Conservation (phyloP, 2,888 invertebrate genomes). For the Lasioglossum malachurum region DNA sequence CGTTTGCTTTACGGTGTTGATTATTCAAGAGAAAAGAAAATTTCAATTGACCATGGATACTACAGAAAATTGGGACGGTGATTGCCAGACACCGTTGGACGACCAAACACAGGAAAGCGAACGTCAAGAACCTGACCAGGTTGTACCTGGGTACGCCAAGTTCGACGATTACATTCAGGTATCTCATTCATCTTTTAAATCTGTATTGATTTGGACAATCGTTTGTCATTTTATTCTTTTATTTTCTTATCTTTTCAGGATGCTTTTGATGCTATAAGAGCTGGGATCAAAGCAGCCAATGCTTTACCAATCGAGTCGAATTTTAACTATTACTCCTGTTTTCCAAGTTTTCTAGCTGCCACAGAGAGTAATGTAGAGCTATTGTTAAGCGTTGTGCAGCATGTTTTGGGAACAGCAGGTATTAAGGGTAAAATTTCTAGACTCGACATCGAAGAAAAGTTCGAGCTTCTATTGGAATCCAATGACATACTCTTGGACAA, state of each 20-base stretch:
- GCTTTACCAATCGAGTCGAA: slow-evolving; percentile 90
- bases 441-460: slow-evolving; percentile 88
- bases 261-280: slow-evolving; percentile 88
- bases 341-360: slow-evolving; percentile 90
- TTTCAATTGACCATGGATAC: slow-evolving; percentile 41
- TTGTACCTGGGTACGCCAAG: slow-evolving; percentile 79
- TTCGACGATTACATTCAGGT: slow-evolving; percentile 84
- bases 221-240: neutral
- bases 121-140: neutral
- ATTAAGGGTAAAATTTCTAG: slow-evolving; percentile 87
- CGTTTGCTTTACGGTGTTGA: neutral
- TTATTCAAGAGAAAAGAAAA: neutral
- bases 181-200: slow-evolving; percentile 19
- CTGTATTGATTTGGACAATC: neutral
- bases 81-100: slow-evolving; percentile 5
- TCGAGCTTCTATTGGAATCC: slow-evolving; percentile 92
- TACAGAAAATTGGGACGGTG: slow-evolving; percentile 37
- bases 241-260: slow-evolving; percentile 85
- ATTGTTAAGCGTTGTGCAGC: slow-evolving; percentile 87
- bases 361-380: slow-evolving; percentile 88
- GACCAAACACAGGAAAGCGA: slow-evolving; percentile 1
- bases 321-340: slow-evolving; percentile 91
- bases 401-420: slow-evolving; percentile 86
- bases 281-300: slow-evolving; percentile 90
- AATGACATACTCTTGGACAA: slow-evolving; percentile 94